Evolutionary conservation across 2,797 vertebrate genomes (phyloP).

Genomic region (Poecilia picta): DNA sequence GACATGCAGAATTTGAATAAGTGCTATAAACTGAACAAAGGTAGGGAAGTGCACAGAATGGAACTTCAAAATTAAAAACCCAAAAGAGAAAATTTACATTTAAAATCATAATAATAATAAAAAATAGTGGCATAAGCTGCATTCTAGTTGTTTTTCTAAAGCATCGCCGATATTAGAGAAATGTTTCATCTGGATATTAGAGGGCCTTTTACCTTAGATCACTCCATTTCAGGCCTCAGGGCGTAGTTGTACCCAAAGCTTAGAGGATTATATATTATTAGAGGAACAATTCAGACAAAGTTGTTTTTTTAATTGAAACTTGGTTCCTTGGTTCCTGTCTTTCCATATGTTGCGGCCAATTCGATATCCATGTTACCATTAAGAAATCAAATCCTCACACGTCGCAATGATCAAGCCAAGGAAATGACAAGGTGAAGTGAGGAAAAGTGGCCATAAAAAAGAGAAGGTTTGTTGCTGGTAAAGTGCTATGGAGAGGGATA

Average conservation of each 20-base stretch:
- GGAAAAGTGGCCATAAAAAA: slow-evolving; percentile 32
- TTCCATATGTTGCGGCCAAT: neutral
- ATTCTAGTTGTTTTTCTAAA: neutral
- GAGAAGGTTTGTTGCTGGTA: slow-evolving; percentile 25
- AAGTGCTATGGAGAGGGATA: slow-evolving; percentile 27
- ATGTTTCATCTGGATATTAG: neutral
- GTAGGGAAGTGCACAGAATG: no score
- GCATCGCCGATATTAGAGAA: neutral
- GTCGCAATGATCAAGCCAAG: slow-evolving; percentile 38
- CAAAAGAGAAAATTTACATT: neutral
- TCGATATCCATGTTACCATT: neutral
- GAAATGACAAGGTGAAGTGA: slow-evolving; percentile 43
- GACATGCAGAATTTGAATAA: neutral
- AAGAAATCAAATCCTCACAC: slow-evolving; percentile 3
- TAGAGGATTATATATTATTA: neutral
- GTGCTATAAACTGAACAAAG: neutral
- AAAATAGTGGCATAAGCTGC: neutral
- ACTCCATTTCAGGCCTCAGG: neutral
- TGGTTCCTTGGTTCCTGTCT: neutral
- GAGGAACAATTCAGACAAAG: neutral
- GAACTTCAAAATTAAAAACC: neutral
- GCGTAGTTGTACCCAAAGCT: neutral
- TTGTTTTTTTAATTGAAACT: neutral
- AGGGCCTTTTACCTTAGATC: neutral
- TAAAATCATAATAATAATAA: no score